Base-by-base conservation (phyloP, 2,113 vertebrate species). In the Tyto alba region DNA sequence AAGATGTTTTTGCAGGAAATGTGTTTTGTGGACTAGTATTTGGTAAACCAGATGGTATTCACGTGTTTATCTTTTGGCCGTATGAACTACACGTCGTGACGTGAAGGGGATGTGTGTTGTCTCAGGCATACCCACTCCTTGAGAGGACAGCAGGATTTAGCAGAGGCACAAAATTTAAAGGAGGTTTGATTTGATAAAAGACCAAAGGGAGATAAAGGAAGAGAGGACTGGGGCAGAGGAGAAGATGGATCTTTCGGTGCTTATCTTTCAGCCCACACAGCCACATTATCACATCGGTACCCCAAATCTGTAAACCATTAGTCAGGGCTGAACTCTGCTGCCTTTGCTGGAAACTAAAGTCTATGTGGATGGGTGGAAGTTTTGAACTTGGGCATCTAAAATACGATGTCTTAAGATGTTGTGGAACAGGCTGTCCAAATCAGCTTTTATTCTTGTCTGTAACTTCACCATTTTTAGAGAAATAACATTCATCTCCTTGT, bases 201-300 rank as follows among this genome's bases (percentile, higher is more conserved):
- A 36, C 59, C 47, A 85, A 91, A 87, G 52, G 88, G 57, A 93
- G 89, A 95, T 94, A 93, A 91, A 88, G n/a, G 20, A 85, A 71
- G 77, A 88, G 30, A 40, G 81, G 50, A 55, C 16, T 6, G 14
- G 14, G 16, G 29, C 67, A 75, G 48, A 73, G 88, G 88, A 88
- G 73, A 81, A 74, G 69, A 93, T 43, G 60, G 63, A 93, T 94
- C 90, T 96, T 96, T 92, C 21, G 12, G 57, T 85, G 86, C 79
- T 97, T 95, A 74, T 96, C 89, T 97, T 91, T 80, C 81, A 89
- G 88, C 73, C 76, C 50, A 80, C 89, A 85, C 60, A 78, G 66
- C 11, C 52, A 71, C 2, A 7, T 38, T 95, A 88, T 68, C 56
- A 90, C 41, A 59, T 26, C 2, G 3, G 20, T 72, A 40, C 43